Evolutionary conservation across 2,113 vertebrate genomes (phyloP).

Genomic region (Xiphias gladius): DNA sequence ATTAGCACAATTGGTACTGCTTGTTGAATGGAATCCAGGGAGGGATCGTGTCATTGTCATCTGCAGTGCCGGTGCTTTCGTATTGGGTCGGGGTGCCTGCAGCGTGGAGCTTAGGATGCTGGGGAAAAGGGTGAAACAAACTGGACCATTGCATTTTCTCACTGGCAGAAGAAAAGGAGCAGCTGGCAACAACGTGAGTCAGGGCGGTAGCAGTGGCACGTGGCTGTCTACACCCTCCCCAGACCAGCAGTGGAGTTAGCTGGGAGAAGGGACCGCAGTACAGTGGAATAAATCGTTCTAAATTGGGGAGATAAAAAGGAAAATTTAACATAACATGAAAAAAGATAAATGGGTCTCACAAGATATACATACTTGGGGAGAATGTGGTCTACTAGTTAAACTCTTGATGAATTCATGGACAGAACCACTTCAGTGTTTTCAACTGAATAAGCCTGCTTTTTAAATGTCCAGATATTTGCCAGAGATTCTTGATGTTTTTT

Average conservation of each 20-base stretch:
- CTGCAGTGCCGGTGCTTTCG: background rate
- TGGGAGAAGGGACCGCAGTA: background rate
- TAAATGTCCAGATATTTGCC: background rate
- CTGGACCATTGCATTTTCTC: background rate
- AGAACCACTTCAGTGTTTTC: background rate
- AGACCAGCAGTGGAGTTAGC: background rate
- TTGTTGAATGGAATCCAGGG: background rate
- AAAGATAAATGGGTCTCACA: background rate
- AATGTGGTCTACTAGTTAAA: background rate
- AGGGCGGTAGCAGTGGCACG: background rate
- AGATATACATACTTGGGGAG: background rate
- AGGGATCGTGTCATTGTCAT: background rate
- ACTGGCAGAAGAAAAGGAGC: slow-evolving; percentile 16
- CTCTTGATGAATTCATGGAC: background rate
- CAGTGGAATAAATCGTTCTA: background rate
- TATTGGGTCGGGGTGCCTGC: background rate
- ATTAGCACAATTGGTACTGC: background rate
- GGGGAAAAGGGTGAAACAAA: background rate
- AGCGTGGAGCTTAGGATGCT: background rate
- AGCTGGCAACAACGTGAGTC: slow-evolving; percentile 16
- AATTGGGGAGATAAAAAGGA: background rate
- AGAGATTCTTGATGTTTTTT: too few species aligned
- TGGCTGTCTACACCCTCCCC: background rate
- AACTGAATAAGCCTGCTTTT: background rate
- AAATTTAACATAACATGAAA: background rate